Evolutionary conservation across 2,113 vertebrate genomes (phyloP).

Genomic region (Tyto alba): DNA sequence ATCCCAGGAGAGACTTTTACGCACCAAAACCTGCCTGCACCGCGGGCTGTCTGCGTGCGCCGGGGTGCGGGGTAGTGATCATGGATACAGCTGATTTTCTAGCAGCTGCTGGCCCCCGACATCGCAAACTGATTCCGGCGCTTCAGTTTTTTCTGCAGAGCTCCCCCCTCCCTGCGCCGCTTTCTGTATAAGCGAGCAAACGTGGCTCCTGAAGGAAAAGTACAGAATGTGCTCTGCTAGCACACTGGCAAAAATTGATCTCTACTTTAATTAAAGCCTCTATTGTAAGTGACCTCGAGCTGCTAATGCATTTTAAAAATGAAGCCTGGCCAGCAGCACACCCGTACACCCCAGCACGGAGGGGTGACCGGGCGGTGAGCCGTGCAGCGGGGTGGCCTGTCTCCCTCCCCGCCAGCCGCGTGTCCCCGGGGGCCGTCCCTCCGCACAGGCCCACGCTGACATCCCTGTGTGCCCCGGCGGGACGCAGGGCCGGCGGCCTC

Average conservation of each 20-base stretch:
- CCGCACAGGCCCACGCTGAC: accelerated
- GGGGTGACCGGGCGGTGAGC: not conserved
- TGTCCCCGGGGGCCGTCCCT: not conserved
- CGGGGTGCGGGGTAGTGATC: accelerated
- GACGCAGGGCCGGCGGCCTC: not conserved
- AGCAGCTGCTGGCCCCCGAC: not conserved
- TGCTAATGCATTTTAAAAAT: constrained; percentile 45
- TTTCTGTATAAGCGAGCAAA: not conserved
- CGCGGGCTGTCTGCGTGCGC: accelerated
- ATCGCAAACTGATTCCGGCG: not conserved
- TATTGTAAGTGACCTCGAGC: constrained; percentile 54
- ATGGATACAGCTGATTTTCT: not conserved
- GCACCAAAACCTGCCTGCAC: not conserved
- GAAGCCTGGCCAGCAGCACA: not conserved
- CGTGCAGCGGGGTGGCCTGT: not conserved
- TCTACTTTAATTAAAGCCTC: constrained; percentile 66
- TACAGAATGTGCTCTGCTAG: constrained; percentile 55
- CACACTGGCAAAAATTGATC: constrained; percentile 60
- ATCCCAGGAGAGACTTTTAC: not conserved
- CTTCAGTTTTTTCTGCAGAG: not conserved
- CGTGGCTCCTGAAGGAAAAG: constrained; percentile 49
- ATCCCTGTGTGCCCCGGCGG: accelerated
- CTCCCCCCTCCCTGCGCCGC: not conserved
- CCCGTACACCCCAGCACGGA: not conserved
- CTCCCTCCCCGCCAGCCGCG: accelerated